Evolutionary conservation across 2,797 vertebrate genomes (phyloP), one percentile per base, ranked within the genome.

Genomic region (Orestias chungarensis): DNA sequence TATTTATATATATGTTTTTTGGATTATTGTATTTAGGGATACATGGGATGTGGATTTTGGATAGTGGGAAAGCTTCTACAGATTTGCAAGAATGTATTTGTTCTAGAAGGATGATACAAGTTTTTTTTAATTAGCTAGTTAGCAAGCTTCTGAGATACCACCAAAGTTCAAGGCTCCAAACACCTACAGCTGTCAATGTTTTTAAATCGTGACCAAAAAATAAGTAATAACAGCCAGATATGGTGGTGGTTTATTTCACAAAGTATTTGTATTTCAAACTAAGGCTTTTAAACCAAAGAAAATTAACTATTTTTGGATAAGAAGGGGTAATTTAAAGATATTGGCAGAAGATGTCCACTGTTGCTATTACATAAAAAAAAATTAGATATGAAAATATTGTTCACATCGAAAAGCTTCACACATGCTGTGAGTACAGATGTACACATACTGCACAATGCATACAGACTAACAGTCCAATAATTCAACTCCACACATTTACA

Each of bases 401-500:
- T 40, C 46, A 61, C 35, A 31, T 44, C 3, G 17, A 35, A 64
- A 35, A 50, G 70, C 64, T 70, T 31, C 20, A 71, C n/a, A 57
- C 64, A 67, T 23, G n/a, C 31, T 1, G 3, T 23, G 9, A 31
- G 12, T 2, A 33, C n/a, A 66, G 20, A 59, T 1, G 38, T 42
- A 71, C 65, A 75, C n/a, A 57, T 20, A 3, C 20, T 15, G 3
- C 11, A 6, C 68, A 62, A 62, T 25, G 23, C 64, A 76, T 68
- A 81, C 65, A 76, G 57, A 40, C 23, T 42, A 38, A 25, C 72
- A 71, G 70, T 7, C n/a, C 66, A 69, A 79, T 84, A 76, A 74
- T 80, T 86, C 81, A 75, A 78, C 71, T 50, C 47, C 46, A 14
- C 29, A 43, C 50, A n/a, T 79, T 85, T 79, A 66, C 52, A 73